Percentiles rank a stretch among this genome's conserved stretches.
These are phyloP conservation scores for Meriones unguiculatus DNA, from an alignment of 2,113 vertebrate genomes.

Conservation along the genomic window DNA sequence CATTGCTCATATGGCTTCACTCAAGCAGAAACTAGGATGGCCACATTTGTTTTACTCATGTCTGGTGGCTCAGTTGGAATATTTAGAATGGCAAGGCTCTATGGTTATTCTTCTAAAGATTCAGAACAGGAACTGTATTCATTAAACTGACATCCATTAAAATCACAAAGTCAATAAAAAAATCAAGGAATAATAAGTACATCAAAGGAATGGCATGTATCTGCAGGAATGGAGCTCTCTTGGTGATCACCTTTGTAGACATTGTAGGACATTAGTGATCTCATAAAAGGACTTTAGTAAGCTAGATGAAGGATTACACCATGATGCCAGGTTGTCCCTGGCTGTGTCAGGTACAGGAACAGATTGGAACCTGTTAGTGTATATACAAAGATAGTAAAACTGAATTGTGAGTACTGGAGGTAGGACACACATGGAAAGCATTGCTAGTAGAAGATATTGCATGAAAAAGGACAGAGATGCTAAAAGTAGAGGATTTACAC, in stretches of 20 bases:
- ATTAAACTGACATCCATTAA: not conserved
- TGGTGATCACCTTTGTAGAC: not conserved
- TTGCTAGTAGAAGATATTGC: not conserved
- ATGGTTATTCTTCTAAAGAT: not conserved
- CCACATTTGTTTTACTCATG: not conserved
- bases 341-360: not conserved
- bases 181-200: not conserved
- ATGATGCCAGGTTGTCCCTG: not conserved
- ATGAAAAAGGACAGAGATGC: not conserved
- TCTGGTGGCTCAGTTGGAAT: not conserved
- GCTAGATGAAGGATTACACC: not conserved
- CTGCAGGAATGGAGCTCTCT: not conserved
- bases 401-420: not conserved
- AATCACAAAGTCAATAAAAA: not conserved
- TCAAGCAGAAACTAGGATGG: not conserved
- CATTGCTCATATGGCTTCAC: not conserved
- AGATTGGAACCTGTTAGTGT: not conserved
- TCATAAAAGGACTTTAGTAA: not conserved
- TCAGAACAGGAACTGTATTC: not conserved
- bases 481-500: not conserved
- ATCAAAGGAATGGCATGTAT: not conserved
- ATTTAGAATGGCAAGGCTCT: not conserved
- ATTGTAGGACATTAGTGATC: not conserved
- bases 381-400: not conserved
- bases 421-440: not conserved